A percentile compares a stretch with the other conserved stretches of the same genome.
Conservation (phyloP, 2,113 vertebrate species). For the Chloebia gouldiae region DNA sequence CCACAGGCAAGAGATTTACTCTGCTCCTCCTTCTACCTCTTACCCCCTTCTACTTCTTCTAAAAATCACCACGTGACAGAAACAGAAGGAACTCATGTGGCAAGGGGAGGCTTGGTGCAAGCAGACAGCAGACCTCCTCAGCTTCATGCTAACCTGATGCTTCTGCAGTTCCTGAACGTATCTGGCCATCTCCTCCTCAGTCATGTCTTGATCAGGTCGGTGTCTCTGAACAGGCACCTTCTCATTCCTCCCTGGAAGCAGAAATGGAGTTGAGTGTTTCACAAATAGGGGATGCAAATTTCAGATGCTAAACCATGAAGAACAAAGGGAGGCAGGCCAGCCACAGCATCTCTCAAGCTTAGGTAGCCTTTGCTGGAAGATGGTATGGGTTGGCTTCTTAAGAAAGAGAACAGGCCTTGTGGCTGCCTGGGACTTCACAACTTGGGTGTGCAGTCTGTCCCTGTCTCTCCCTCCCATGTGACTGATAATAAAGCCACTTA, state of each 20-base stretch:
- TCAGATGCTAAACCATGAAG: neutral
- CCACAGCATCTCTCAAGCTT: neutral
- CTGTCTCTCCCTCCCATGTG: neutral
- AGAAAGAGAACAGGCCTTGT: neutral
- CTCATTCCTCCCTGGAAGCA: slow-evolving; percentile 77
- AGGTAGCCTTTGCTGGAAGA: neutral
- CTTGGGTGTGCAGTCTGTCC: neutral
- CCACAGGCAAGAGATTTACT: neutral
- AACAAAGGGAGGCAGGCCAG: neutral
- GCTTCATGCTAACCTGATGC: slow-evolving; percentile 84
- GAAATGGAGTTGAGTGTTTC: neutral
- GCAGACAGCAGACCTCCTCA: neutral
- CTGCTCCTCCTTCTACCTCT: neutral
- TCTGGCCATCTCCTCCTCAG: slow-evolving; percentile 91
- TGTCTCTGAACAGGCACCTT: slow-evolving; percentile 63
- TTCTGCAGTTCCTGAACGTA: slow-evolving; percentile 93
- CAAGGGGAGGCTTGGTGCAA: neutral
- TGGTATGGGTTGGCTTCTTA: neutral
- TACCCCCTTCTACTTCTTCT: neutral
- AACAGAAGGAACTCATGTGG: neutral
- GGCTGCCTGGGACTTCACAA: neutral
- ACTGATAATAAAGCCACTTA: neutral
- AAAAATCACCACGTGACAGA: neutral
- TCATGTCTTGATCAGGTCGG: slow-evolving; percentile 78
- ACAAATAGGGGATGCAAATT: neutral